A percentile compares a stretch with the other conserved stretches of the same genome.
Conservation (phyloP, 2,888 invertebrate genomes). For the Steinernema hermaphroditum region DNA sequence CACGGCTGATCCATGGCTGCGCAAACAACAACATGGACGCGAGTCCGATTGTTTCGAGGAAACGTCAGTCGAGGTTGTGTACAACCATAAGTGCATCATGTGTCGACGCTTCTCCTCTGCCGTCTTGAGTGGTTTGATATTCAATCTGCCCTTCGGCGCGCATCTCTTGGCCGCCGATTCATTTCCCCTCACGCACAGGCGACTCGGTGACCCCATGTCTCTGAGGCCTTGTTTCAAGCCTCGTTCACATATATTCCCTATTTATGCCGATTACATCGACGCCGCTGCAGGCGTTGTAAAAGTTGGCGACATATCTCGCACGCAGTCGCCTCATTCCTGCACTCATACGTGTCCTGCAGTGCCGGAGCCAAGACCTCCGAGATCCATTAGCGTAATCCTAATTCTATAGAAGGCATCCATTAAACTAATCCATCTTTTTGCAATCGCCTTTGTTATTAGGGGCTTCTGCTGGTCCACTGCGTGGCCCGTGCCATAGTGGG, state of each 20-base stretch:
- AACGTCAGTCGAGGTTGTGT: background rate
- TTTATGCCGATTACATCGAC: constrained; percentile 27
- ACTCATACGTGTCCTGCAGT: background rate
- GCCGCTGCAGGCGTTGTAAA: background rate
- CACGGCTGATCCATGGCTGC: background rate
- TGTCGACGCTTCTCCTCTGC: background rate
- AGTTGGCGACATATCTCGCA: background rate
- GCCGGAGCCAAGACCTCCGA: background rate
- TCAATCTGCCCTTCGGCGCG: constrained; percentile 28
- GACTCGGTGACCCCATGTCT: background rate
- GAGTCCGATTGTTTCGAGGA: background rate
- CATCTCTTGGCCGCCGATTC: constrained; percentile 28
- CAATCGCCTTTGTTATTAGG: constrained; percentile 27
- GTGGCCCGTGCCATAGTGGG: background rate
- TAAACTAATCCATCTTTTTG: constrained; percentile 31
- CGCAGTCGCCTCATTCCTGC: background rate
- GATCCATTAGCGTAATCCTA: constrained; percentile 30
- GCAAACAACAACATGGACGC: constrained; percentile 12
- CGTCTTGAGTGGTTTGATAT: constrained; percentile 28
- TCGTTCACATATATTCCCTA: constrained; percentile 19
- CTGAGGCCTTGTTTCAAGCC: constrained; percentile 28
- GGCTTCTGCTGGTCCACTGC: background rate
- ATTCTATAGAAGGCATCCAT: constrained; percentile 29
- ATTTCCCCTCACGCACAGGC: background rate
- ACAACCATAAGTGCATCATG: background rate